Base-by-base conservation (phyloP, 2,113 vertebrate species). In the Zapus hudsonius region DNA sequence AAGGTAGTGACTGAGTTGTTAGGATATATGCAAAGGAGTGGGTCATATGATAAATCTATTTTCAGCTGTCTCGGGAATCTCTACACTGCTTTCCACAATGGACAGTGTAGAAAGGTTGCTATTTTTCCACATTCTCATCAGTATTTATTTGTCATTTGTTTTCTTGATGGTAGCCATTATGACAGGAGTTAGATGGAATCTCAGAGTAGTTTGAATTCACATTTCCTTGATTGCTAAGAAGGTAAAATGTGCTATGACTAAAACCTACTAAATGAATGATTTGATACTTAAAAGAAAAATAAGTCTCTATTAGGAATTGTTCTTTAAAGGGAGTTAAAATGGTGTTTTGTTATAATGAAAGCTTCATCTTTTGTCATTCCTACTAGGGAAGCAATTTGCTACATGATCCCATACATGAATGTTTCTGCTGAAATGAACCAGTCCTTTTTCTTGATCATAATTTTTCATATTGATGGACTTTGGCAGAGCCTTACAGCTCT, bases 201-300 rank as follows among this genome's bases (percentile, higher is more conserved):
- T n/a, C n/a, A n/a, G n/a, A n/a, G n/a, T n/a, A n/a, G n/a, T n/a
- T n/a, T n/a, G n/a, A n/a, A n/a, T n/a, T n/a, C n/a, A n/a, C n/a
- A n/a, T n/a, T n/a, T n/a, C n/a, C n/a, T n/a, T n/a, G n/a, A n/a
- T n/a, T n/a, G n/a, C n/a, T n/a, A n/a, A n/a, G n/a, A n/a, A n/a
- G n/a, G n/a, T 87, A 79, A 86, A 92, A 90, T n/a, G 88, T 61
- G 17, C 9, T 86, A 42, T 59, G 82, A 81, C 40, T 88, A 61
- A 92, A 80, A 92, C n/a, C n/a, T 76, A 83, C 64, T 23, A 90
- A 76, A 80, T 81, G 57, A 69, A 52, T 89, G 20, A 29, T 16
- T 84, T 80, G 27, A 20, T 83, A 33, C 9, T 81, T 74, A 84
- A 84, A 84, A 66, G 22, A 20, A 25, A 90, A n/a, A 20, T 40